These are phyloP conservation scores for Lanius ludovicianus DNA, from an alignment of 2,113 vertebrate genomes.

Conservation along the genomic window DNA sequence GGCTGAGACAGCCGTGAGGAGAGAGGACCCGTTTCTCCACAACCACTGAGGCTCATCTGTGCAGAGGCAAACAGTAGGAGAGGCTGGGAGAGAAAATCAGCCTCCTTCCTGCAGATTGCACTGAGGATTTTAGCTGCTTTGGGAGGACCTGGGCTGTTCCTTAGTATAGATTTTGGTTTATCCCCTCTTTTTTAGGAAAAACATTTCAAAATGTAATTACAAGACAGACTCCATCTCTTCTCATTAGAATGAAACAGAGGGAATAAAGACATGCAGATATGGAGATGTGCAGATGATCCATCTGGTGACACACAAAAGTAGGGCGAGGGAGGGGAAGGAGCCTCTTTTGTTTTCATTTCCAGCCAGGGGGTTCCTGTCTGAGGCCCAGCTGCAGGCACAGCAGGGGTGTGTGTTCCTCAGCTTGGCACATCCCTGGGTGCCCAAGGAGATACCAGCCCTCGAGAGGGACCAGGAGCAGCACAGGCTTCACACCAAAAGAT, in stretches of 20 bases:
- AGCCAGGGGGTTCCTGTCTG: background rate
- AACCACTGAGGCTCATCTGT: background rate
- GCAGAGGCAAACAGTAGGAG: background rate
- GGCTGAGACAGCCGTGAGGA: background rate
- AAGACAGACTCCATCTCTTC: background rate
- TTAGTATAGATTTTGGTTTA: background rate
- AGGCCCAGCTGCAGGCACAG: background rate
- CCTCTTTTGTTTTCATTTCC: background rate
- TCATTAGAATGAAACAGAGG: background rate
- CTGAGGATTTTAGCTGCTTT: background rate
- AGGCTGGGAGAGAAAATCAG: background rate
- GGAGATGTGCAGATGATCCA: background rate
- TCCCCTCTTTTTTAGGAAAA: background rate
- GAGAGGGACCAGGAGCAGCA: background rate
- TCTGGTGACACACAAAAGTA: background rate
- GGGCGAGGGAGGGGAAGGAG: background rate
- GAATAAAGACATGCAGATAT: rapidly evolving
- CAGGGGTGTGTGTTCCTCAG: background rate
- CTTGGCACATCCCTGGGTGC: rapidly evolving
- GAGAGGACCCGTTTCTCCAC: background rate
- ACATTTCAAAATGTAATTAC: background rate
- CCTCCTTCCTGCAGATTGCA: background rate
- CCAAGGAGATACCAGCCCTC: rapidly evolving
- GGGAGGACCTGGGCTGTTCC: background rate
- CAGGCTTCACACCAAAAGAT: background rate